Percentiles rank a stretch among this genome's conserved stretches.
Conservation (phyloP, 2,113 vertebrate species). For the Nothocercus nigrocapillus region DNA sequence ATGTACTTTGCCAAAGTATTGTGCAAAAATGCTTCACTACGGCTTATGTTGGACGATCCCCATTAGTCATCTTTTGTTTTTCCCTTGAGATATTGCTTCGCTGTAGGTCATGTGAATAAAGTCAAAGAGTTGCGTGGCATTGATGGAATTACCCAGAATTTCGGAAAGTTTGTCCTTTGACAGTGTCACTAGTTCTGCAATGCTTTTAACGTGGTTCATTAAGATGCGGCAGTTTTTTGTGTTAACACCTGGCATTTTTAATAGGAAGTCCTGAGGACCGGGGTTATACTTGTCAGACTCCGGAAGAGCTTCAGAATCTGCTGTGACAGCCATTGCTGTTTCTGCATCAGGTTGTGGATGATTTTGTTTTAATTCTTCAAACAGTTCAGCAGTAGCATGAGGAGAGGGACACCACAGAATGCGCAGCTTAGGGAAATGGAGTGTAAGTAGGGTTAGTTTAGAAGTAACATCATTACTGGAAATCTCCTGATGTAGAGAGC, state of each 20-base stretch:
- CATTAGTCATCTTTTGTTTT: conserved; percentile 68
- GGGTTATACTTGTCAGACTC: conserved; percentile 91
- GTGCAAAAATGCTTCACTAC: background rate
- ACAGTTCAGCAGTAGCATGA: conserved; percentile 89
- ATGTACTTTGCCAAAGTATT: background rate
- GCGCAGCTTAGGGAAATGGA: conserved; percentile 93
- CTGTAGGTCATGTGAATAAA: conserved; percentile 86
- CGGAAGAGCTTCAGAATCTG: conserved; percentile 85
- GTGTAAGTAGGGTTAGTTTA: conserved; percentile 90
- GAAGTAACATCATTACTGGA: conserved; percentile 90
- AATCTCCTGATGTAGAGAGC: conserved; percentile 88
- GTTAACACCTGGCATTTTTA: conserved; percentile 94
- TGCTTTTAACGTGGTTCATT: conserved; percentile 82
- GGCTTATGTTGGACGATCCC: background rate
- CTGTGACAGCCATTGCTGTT: conserved; percentile 85
- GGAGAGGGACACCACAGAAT: conserved; percentile 97
- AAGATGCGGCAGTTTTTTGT: conserved; percentile 87
- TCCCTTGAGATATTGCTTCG: conserved; percentile 67
- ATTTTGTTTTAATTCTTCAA: conserved; percentile 90
- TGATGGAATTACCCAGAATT: conserved; percentile 82
- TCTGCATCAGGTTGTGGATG: conserved; percentile 83
- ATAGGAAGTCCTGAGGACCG: conserved; percentile 91
- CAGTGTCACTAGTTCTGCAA: conserved; percentile 85
- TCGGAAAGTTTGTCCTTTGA: conserved; percentile 82
- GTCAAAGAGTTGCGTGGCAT: conserved; percentile 86